These are phyloP conservation scores for Furcula furcula DNA, from an alignment of 2,888 invertebrate genomes.

Conservation along the genomic window DNA sequence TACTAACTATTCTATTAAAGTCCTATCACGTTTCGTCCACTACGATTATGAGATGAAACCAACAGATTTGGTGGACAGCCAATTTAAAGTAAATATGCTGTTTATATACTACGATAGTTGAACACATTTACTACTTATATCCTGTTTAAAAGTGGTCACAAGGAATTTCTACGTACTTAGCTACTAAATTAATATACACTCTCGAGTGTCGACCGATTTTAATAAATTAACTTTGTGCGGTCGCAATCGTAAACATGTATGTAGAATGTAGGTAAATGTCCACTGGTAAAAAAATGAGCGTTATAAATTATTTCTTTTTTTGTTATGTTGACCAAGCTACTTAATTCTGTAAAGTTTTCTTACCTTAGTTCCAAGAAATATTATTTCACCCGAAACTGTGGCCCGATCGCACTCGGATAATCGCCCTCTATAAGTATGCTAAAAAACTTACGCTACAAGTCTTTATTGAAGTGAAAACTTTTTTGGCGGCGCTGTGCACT, in stretches of 20 bases:
- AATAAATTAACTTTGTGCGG: not conserved
- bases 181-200: conserved; percentile 25
- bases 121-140: conserved; percentile 29
- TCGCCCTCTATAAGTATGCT: too few species aligned
- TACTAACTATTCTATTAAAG: conserved; percentile 19
- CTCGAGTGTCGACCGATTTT: not conserved
- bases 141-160: conserved; percentile 27
- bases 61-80: conserved; percentile 27
- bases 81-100: conserved; percentile 28
- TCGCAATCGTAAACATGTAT: not conserved
- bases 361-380: too few species aligned
- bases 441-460: too few species aligned
- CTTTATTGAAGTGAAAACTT: too few species aligned
- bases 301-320: too few species aligned
- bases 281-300: too few species aligned
- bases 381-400: too few species aligned
- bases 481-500: too few species aligned
- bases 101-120: conserved; percentile 7
- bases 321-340: too few species aligned
- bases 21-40: conserved; percentile 40
- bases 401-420: too few species aligned
- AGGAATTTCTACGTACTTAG: conserved; percentile 34
- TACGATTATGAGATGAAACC: conserved; percentile 36
- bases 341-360: too few species aligned
- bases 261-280: not conserved